phyloP scores from a whole-genome alignment of 2,888 invertebrate species.

The Furcula furcula region DNA sequence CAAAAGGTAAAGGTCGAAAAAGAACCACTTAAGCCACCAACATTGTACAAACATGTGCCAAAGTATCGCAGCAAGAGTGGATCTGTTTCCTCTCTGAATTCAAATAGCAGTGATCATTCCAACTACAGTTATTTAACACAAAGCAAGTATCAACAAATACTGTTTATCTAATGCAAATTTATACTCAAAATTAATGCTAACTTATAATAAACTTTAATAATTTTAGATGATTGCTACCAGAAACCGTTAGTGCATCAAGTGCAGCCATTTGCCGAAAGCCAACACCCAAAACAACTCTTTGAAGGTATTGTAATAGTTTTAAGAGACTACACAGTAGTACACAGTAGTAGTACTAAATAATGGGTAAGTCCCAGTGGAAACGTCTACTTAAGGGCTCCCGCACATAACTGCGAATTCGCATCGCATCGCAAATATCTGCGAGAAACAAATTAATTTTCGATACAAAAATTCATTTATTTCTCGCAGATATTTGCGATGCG shows the following conservation, averaged over 20 bases:
- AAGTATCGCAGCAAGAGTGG: constrained; percentile 59
- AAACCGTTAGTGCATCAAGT: constrained; percentile 45
- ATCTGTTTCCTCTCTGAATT: constrained; percentile 61
- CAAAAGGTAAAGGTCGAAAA: constrained; percentile 21
- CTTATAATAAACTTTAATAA: neutral
- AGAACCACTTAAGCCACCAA: constrained; percentile 24
- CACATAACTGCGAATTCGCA: too few species aligned
- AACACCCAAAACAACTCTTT: constrained; percentile 46
- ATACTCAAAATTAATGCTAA: neutral
- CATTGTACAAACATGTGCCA: constrained; percentile 46
- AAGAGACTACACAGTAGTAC: too few species aligned
- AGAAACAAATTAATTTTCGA: too few species aligned
- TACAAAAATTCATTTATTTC: too few species aligned
- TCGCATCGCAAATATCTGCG: too few species aligned
- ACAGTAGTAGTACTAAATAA: too few species aligned
- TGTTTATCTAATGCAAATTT: neutral
- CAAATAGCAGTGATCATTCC: constrained; percentile 51
- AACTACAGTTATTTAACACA: constrained; percentile 18
- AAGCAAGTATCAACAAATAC: constrained; percentile 21
- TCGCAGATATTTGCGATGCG: too few species aligned
- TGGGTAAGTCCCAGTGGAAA: too few species aligned
- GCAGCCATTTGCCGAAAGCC: constrained; percentile 47
- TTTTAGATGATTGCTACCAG: constrained; percentile 40
- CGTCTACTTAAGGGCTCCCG: too few species aligned
- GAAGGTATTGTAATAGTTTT: too few species aligned